Conservation (phyloP, 2,888 invertebrate species). For the Cantharis flavilabris region DNA sequence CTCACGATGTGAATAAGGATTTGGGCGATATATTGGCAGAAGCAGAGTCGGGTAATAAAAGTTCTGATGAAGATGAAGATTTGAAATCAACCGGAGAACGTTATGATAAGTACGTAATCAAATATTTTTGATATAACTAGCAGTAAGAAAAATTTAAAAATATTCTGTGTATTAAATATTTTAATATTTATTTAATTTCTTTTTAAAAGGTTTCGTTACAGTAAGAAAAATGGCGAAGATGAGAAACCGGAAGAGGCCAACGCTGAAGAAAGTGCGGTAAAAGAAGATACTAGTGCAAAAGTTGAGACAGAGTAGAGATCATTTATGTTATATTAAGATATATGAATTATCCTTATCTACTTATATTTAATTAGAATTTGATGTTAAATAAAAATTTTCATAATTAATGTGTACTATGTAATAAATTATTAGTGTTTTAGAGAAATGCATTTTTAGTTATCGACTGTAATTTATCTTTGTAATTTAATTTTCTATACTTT, state of each 20-base stretch:
- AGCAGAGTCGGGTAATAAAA: slow-evolving; percentile 62
- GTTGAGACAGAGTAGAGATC: not conserved
- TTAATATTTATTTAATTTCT: slow-evolving; percentile 10
- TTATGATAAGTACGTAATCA: slow-evolving; percentile 51
- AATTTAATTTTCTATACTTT: not conserved
- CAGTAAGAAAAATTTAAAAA: not conserved
- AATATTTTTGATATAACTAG: not conserved
- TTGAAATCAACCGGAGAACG: slow-evolving; percentile 59
- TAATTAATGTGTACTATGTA: not conserved
- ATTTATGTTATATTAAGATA: not conserved
- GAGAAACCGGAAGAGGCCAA: slow-evolving; percentile 34
- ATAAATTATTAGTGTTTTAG: not conserved
- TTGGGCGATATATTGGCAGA: slow-evolving; percentile 75
- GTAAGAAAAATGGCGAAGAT: slow-evolving; percentile 50
- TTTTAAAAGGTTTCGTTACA: slow-evolving; percentile 48
- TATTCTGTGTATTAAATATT: not conserved
- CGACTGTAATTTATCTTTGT: not conserved
- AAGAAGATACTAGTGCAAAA: slow-evolving; percentile 13
- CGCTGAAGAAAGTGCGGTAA: slow-evolving; percentile 16
- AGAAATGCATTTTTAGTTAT: not conserved
- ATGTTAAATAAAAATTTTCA: not conserved
- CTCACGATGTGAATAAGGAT: slow-evolving; percentile 77
- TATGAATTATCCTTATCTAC: not conserved
- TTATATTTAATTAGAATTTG: not conserved
- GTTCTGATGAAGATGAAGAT: slow-evolving; percentile 72